Base-by-base conservation (phyloP, 1,140 invertebrate genomes). In the Maniola jurtina region DNA sequence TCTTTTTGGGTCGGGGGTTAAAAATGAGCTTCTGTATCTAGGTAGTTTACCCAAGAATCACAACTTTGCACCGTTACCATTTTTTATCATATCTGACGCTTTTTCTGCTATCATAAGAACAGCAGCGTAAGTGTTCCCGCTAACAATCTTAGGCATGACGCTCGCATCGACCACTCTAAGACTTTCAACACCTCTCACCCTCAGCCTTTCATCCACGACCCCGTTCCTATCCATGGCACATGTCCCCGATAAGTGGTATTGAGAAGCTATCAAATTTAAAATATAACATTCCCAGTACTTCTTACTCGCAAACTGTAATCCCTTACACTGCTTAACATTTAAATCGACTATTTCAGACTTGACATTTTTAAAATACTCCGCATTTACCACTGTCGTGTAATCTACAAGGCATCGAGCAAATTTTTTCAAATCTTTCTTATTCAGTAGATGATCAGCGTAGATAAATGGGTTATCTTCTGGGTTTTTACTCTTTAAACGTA, bases 381-480 rank as follows among this genome's bases (percentile, higher is more conserved):
- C 93, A 13, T 92, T 80, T 15, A 90, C 73, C 4, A 95, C 54
- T 11, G 86, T 79, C 8, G 93, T 75, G 0, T 91, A 90, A 11
- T 91, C 94, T 80, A 95, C 95, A 0, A 95, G 94, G 0, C 95
- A 95, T 84, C 96, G 95, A 0, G 97, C 93, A 9, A 97, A 86
- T 0, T 93, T 94, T 6, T 94, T 93, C 75, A 97, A 91, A 75
- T 98, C 97, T 5, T 93, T 89, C 0, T 93, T 93, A 61, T 97
- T 93, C 1, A 93, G 91, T 66, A 98, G 95, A 75, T 98, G 98
- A 73, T 96, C 97, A 0, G 97, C 96, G 79, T 96, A 95, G 58
- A 99, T 96, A 5, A 96, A 88, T 0, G 98, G 98, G 76, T 95
- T 94, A 64, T 96, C 94, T 64, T 95, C 94, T 0, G 98, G 98